phyloP scores from a whole-genome alignment of 2,113 vertebrate genomes.

The Brevimyrus niger region DNA sequence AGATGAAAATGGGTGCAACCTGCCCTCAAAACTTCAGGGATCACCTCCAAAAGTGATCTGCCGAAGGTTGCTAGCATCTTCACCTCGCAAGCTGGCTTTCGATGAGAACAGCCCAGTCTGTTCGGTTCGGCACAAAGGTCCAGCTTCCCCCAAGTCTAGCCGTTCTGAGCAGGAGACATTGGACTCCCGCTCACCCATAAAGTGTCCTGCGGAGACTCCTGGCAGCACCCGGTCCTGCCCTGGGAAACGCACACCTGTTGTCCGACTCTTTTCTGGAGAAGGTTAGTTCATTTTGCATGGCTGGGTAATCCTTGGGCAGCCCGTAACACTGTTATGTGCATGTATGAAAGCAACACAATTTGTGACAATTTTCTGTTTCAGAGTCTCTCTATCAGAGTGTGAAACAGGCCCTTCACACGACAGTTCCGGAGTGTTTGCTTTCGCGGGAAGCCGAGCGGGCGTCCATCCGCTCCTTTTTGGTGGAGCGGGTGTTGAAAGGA shows the following conservation, averaged over 20 bases:
- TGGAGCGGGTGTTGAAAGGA: conserved; percentile 52
- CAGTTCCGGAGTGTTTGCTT: conserved; percentile 71
- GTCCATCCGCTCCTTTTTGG: conserved; percentile 68
- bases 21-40: conserved; percentile 47
- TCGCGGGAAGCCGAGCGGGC: conserved; percentile 67
- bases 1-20: conserved; percentile 82
- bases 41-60: conserved; percentile 77
- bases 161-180: neutral
- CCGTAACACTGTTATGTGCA: neutral
- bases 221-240: neutral
- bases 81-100: conserved; percentile 58
- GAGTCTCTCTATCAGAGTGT: conserved; percentile 70
- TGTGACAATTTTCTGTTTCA: conserved; percentile 34
- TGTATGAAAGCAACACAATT: neutral
- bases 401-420: conserved; percentile 78
- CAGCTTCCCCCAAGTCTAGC: neutral
- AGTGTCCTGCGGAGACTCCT: conserved; percentile 43
- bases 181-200: conserved; percentile 28
- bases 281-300: conserved; percentile 51
- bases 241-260: conserved; percentile 26
- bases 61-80: conserved; percentile 48
- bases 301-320: neutral
- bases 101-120: conserved; percentile 59
- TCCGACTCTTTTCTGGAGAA: conserved; percentile 61
- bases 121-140: conserved; percentile 10